A percentile compares a stretch with the other conserved stretches of the same genome.
Evolutionary conservation across 2,888 invertebrate species (phyloP).

Genomic region (Ditylenchus weischeri): DNA sequence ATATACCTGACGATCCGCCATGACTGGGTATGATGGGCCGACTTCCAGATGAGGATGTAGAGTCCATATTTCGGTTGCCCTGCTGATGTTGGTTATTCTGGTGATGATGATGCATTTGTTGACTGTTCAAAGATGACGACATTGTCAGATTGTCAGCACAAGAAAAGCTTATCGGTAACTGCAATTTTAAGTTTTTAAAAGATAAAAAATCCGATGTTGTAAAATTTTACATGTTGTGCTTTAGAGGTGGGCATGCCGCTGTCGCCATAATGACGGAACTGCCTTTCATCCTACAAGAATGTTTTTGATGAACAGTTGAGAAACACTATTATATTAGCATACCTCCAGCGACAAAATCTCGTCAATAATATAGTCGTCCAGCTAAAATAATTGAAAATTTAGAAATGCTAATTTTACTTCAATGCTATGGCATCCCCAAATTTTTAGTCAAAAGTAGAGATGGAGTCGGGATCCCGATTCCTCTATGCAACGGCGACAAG

Average conservation of each 20-base stretch:
- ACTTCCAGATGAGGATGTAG: conserved; percentile 19
- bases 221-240: conserved; percentile 33
- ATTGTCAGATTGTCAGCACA: conserved; percentile 45
- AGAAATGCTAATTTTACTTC: too few species aligned
- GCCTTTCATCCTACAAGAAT: conserved; percentile 39
- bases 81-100: conserved; percentile 13
- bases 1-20: conserved; percentile 34
- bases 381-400: conserved; percentile 28
- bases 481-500: too few species aligned
- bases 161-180: conserved; percentile 51
- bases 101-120: conserved; percentile 19
- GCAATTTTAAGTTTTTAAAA: conserved; percentile 27
- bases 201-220: background rate
- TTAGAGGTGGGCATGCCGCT: conserved; percentile 14
- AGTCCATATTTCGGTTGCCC: background rate
- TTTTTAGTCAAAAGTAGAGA: too few species aligned
- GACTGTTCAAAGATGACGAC: conserved; percentile 32
- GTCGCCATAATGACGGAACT: conserved; percentile 20
- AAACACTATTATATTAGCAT: too few species aligned
- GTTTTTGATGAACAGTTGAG: too few species aligned
- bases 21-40: conserved; percentile 31
- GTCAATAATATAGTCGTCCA: conserved; percentile 58
- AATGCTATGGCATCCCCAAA: too few species aligned
- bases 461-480: too few species aligned
- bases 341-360: conserved; percentile 54